Conservation (phyloP, 2,113 vertebrate species). For the Piprites chloris region DNA sequence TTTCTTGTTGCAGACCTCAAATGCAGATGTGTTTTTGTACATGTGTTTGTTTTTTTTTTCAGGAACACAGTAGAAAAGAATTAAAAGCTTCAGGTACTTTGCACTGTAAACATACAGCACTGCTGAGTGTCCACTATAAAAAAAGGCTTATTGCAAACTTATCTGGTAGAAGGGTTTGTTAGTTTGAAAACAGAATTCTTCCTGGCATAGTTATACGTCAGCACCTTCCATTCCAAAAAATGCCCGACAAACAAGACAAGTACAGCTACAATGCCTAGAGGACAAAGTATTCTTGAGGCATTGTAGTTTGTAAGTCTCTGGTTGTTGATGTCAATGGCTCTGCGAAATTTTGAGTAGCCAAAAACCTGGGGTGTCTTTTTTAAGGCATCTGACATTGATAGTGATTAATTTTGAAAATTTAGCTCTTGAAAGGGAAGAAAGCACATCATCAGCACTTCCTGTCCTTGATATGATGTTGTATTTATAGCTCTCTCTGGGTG, state of each 20-base stretch:
- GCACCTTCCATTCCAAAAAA: neutral
- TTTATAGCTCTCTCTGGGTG: slow-evolving; percentile 10
- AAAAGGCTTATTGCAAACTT: neutral
- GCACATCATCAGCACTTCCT: neutral
- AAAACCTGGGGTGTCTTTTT: neutral
- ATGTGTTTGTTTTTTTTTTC: neutral
- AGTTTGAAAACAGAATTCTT: neutral
- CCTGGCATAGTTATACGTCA: neutral
- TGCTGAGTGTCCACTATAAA: neutral
- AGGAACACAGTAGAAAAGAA: neutral
- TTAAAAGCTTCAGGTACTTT: slow-evolving; percentile 8
- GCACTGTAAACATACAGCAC: neutral
- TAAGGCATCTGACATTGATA: neutral
- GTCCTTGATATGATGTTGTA: neutral
- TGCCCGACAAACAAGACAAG: neutral
- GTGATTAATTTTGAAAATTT: neutral
- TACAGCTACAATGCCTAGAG: neutral
- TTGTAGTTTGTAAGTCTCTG: neutral
- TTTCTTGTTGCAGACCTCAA: neutral
- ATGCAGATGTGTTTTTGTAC: neutral
- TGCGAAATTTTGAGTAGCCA: neutral
- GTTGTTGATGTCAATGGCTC: neutral
- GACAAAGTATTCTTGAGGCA: neutral
- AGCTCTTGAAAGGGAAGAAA: neutral
- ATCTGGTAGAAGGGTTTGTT: neutral